phyloP scores from a whole-genome alignment of 2,888 invertebrate species.

The Polyommatus iphigenia region DNA sequence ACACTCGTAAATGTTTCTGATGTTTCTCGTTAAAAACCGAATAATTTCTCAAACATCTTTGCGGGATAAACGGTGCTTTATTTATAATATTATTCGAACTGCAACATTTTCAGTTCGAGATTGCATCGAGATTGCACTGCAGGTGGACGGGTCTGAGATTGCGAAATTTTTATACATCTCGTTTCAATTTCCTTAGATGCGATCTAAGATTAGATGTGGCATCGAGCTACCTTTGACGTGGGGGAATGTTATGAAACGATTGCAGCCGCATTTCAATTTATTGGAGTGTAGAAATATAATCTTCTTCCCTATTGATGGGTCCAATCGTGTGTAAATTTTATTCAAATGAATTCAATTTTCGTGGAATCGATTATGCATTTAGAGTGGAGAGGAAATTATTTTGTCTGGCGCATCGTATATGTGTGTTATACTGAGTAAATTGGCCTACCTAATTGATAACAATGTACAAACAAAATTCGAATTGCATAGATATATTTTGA shows the following conservation, averaged over 20 bases:
- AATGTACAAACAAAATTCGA: background rate
- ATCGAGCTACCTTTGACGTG: slow-evolving; percentile 34
- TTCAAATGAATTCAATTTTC: slow-evolving; percentile 29
- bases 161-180: slow-evolving; percentile 35
- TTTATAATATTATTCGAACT: slow-evolving; percentile 27
- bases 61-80: slow-evolving; percentile 23
- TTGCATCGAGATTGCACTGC: slow-evolving; percentile 33
- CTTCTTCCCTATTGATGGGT: slow-evolving; percentile 25
- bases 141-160: slow-evolving; percentile 33
- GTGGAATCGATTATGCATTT: slow-evolving; percentile 10
- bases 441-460: background rate
- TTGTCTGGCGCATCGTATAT: background rate
- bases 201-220: slow-evolving; percentile 33
- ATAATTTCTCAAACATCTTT: slow-evolving; percentile 19
- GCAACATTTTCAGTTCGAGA: slow-evolving; percentile 31
- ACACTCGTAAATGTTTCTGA: background rate
- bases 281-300: slow-evolving; percentile 30
- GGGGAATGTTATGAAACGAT: slow-evolving; percentile 26
- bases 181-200: slow-evolving; percentile 34
- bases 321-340: slow-evolving; percentile 30
- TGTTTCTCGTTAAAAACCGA: background rate
- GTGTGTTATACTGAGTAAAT: background rate
- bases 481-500: background rate
- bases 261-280: slow-evolving; percentile 33
- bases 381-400: background rate